Conservation (phyloP, 2,888 invertebrate species). For the Synanthedon andrenaeformis region DNA sequence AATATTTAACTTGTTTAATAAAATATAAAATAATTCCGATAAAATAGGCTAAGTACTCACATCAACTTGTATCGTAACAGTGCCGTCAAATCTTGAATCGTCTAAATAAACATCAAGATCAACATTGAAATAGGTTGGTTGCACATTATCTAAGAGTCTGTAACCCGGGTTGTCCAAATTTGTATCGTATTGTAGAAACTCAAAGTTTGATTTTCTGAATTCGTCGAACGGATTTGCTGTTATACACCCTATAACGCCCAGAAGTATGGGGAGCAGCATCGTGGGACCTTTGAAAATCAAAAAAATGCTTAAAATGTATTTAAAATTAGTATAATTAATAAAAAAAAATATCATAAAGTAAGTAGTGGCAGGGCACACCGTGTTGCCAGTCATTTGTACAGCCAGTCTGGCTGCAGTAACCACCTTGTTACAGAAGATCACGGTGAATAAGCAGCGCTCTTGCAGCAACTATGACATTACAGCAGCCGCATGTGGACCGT, state of each 20-base stretch:
- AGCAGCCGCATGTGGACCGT: no score
- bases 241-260: constrained; percentile 29
- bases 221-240: constrained; percentile 33
- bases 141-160: constrained; percentile 35
- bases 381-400: no score
- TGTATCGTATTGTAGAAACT: constrained; percentile 29
- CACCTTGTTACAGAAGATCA: no score
- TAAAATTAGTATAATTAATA: no score
- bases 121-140: constrained; percentile 31
- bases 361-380: no score
- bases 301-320: neutral
- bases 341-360: no score
- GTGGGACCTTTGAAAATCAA: constrained; percentile 27
- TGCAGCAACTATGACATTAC: no score
- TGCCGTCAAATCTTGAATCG: constrained; percentile 35
- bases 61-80: constrained; percentile 28
- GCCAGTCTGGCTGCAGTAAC: no score
- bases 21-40: no score
- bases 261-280: constrained; percentile 28
- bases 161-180: constrained; percentile 43
- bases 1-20: no score
- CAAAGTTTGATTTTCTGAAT: constrained; percentile 35
- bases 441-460: no score
- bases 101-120: constrained; percentile 43
- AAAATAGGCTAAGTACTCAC: constrained; percentile 21